phyloP scores from a whole-genome alignment of 1,140 invertebrate species.

The Nymphalis io region DNA sequence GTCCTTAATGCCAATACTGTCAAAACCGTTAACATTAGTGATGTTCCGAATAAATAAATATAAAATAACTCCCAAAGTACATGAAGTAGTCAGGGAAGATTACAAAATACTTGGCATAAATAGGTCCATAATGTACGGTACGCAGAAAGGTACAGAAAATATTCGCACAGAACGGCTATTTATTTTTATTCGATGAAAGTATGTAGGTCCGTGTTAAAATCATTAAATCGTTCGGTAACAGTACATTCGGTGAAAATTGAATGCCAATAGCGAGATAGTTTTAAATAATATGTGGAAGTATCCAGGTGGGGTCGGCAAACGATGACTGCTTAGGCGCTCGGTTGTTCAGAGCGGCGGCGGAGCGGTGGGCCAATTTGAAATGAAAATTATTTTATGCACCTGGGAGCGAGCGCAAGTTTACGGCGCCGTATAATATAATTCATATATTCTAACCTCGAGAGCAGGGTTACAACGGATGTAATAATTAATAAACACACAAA shows the following conservation, averaged over 20 bases:
- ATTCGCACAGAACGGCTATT: slow-evolving; percentile 15
- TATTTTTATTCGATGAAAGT: background rate
- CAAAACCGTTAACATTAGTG: background rate
- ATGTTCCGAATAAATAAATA: background rate
- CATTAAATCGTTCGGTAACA: slow-evolving; percentile 34
- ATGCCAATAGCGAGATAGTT: slow-evolving; percentile 69
- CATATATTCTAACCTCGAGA: slow-evolving; percentile 55
- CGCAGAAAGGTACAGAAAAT: slow-evolving; percentile 15
- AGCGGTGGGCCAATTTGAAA: slow-evolving; percentile 22
- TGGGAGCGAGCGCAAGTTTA: slow-evolving; percentile 21
- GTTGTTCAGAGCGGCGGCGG: slow-evolving; percentile 15
- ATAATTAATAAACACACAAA: no score
- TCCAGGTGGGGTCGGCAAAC: slow-evolving; percentile 34
- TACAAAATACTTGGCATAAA: slow-evolving; percentile 13
- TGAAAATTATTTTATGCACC: slow-evolving; percentile 31
- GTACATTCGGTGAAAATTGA: slow-evolving; percentile 42
- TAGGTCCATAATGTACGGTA: slow-evolving; percentile 8
- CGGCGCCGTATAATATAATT: slow-evolving; percentile 25
- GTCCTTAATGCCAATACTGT: background rate
- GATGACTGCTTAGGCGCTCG: slow-evolving; percentile 19
- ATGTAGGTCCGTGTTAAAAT: slow-evolving; percentile 11
- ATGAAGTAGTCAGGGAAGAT: slow-evolving; percentile 18
- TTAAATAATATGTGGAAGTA: slow-evolving; percentile 77
- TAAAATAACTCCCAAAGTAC: background rate
- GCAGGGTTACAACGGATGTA: background rate